Evolutionary conservation across 2,797 vertebrate genomes (phyloP).

Genomic region (Gadopsis bispinosus): DNA sequence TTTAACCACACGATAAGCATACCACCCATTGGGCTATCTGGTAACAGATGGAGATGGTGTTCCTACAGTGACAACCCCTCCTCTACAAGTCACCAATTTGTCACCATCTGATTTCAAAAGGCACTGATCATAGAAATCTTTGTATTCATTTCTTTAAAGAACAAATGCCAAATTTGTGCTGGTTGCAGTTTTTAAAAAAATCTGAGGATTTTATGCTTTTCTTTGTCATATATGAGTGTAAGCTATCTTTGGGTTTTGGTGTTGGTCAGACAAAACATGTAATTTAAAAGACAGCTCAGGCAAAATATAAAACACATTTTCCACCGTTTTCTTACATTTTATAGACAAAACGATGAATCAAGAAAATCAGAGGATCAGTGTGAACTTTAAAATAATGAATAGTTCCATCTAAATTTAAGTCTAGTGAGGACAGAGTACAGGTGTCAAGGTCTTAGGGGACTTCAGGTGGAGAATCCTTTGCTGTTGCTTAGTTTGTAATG

Average conservation of each 20-base stretch:
- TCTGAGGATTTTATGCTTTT: not conserved
- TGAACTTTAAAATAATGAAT: not conserved
- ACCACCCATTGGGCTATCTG: conserved; percentile 43
- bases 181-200: not conserved
- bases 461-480: not conserved
- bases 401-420: not conserved
- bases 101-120: conserved; percentile 23
- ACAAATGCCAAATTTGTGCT: not conserved
- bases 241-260: not conserved
- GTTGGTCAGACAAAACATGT: not conserved
- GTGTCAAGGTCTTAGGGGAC: not conserved
- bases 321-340: not conserved
- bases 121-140: not conserved
- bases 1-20: conserved; percentile 52
- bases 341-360: not conserved
- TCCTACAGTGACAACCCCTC: conserved; percentile 25
- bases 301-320: not conserved
- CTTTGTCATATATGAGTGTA: not conserved
- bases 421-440: not conserved
- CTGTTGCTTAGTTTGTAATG: not conserved
- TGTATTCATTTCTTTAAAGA: not conserved
- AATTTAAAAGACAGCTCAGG: not conserved
- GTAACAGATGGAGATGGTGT: conserved; percentile 55
- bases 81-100: conserved; percentile 30
- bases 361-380: not conserved